Base-by-base conservation (phyloP, 2,113 vertebrate genomes). In the Melanerpes formicivorus region DNA sequence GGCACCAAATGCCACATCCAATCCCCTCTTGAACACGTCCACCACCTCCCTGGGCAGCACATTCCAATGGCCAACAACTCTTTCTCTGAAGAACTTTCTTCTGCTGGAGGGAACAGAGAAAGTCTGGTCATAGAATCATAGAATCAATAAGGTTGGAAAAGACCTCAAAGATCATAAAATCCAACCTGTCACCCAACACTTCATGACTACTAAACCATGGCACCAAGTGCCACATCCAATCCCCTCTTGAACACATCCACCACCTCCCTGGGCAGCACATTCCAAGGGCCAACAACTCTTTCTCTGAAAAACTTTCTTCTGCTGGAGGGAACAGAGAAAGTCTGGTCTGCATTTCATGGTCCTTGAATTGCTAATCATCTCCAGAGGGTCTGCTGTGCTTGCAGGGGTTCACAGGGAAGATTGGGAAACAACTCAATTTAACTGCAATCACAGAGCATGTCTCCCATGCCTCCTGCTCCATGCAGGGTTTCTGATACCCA, bases 381-480 rank as follows among this genome's bases (percentile, higher is more conserved):
- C 48, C 8, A 12, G 11, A 46, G 40, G 29, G 25, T 29, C 30
- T 6, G 13, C 71, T 77, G 16, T 44, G 32, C 7, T 37, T 65
- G 14, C 11, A 14, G 18, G 32, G 10, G 15, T 10, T 78, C 48
- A 60, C 14, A 37, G 11, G 32, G 42, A 71, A 42, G 7, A 40
- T 5, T 9, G 29, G 77, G 50, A 70, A 86, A 59, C 50, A 52
- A 52, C 50, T 67, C 1, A 1, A 18, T 46, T 3, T 15, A 12
- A 55, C 11, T 67, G 62, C 32, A 70, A 29, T 16, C 59, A 40
- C 0, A 5, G 21, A 34, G 32, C n/a, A 64, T 0, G 2, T 63
- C 56, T 74, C n/a, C 48, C 34, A 1, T 3, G 12, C 25, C 66
- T 82, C 59, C 84, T 80, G 66, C 59, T 79, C n/a, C 46, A 7